Percentiles rank a stretch among this genome's conserved stretches.
Evolutionary conservation across 2,113 vertebrate species (phyloP).

Genomic region (human (Homo sapiens)): GRCh38 chr12:70636001-70636500

Average conservation of each 20-base stretch:
- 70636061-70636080: conserved; percentile 87
- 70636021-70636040: conserved; percentile 86
- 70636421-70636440: background rate
- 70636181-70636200: background rate
- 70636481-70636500: background rate
- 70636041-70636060: conserved; percentile 89
- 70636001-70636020: conserved; percentile 79
- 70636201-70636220: background rate
- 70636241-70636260: background rate
- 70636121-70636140: background rate
- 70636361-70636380: conserved; percentile 25
- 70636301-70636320: background rate
- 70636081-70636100: conserved; percentile 45
- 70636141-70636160: background rate
- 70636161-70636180: background rate
- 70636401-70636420: background rate
- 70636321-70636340: background rate
- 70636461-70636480: background rate
- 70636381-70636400: background rate
- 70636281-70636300: background rate
- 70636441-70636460: background rate
- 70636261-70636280: background rate
- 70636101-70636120: background rate
- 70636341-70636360: conserved; percentile 38
- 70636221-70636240: background rate